Evolutionary conservation across 2,888 invertebrate species (phyloP).

Genomic region (Parnassius apollo): DNA sequence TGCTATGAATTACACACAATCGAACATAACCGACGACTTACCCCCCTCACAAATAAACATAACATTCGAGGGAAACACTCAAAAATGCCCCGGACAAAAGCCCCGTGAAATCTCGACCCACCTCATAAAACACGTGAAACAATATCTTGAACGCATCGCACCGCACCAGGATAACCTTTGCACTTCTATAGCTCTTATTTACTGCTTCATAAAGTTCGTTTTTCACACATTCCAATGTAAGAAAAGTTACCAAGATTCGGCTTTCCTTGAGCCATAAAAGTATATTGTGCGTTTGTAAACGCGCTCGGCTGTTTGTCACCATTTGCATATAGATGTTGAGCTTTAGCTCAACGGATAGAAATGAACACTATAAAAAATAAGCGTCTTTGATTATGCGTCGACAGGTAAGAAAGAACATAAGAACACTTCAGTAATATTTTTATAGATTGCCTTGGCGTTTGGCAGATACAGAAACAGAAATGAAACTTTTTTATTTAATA

Average conservation of each 20-base stretch:
- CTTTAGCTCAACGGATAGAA: slow-evolving; percentile 25
- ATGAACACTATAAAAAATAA: slow-evolving; percentile 24
- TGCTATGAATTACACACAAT: slow-evolving; percentile 55
- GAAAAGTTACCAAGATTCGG: slow-evolving; percentile 49
- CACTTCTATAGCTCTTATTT: slow-evolving; percentile 27
- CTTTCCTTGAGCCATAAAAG: slow-evolving; percentile 76
- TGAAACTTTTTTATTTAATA: too few relatives aligned
- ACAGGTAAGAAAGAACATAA: slow-evolving; percentile 27
- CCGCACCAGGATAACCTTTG: slow-evolving; percentile 26
- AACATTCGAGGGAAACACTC: slow-evolving; percentile 57
- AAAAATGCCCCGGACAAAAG: slow-evolving; percentile 60
- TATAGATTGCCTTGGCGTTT: background rate
- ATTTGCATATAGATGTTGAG: slow-evolving; percentile 73
- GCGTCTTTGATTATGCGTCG: slow-evolving; percentile 27
- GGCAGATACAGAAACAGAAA: too few relatives aligned
- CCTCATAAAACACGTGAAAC: slow-evolving; percentile 80
- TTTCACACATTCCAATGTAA: slow-evolving; percentile 28
- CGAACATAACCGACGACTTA: slow-evolving; percentile 46
- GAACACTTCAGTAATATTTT: too few relatives aligned
- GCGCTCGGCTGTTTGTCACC: slow-evolving; percentile 75
- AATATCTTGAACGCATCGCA: slow-evolving; percentile 60
- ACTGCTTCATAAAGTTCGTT: slow-evolving; percentile 33
- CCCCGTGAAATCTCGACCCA: slow-evolving; percentile 73
- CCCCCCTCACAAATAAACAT: slow-evolving; percentile 54
- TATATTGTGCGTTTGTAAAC: slow-evolving; percentile 79